phyloP scores from a whole-genome alignment of 2,113 vertebrate genomes.

The Tamias sibiricus region DNA sequence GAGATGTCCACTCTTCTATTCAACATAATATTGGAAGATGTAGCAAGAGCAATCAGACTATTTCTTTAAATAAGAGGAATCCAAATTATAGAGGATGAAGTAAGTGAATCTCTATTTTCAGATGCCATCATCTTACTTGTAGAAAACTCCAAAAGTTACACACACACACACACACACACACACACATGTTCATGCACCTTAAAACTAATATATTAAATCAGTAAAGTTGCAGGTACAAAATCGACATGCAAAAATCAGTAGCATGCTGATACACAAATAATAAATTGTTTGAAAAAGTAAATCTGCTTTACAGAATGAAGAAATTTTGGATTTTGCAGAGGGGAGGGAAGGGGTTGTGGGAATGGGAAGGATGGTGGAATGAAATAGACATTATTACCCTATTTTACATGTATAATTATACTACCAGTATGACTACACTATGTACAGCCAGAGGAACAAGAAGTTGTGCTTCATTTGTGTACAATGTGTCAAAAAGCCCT shows the following conservation, averaged over 20 bases:
- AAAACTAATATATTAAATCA: not conserved
- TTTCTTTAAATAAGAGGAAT: not conserved
- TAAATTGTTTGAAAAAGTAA: not conserved
- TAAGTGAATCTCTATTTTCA: not conserved
- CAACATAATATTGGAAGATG: not conserved
- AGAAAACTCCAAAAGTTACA: not conserved
- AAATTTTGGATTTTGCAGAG: no score
- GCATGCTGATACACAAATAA: not conserved
- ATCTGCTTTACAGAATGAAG: not conserved
- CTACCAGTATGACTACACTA: no score
- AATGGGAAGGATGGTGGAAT: no score
- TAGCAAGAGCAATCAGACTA: not conserved
- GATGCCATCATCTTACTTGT: not conserved
- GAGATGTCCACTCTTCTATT: not conserved
- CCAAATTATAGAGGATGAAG: not conserved
- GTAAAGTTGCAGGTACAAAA: not conserved
- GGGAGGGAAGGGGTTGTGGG: no score
- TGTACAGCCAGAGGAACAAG: no score
- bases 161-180: not conserved
- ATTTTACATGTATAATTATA: no score
- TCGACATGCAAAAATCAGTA: not conserved
- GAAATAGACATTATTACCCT: no score
- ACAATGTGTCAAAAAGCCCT: no score
- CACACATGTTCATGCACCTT: not conserved
- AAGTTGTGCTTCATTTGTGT: no score